phyloP scores from a whole-genome alignment of 92 coral and sea anemone genomes.

The Galaxea fascicularis region DNA sequence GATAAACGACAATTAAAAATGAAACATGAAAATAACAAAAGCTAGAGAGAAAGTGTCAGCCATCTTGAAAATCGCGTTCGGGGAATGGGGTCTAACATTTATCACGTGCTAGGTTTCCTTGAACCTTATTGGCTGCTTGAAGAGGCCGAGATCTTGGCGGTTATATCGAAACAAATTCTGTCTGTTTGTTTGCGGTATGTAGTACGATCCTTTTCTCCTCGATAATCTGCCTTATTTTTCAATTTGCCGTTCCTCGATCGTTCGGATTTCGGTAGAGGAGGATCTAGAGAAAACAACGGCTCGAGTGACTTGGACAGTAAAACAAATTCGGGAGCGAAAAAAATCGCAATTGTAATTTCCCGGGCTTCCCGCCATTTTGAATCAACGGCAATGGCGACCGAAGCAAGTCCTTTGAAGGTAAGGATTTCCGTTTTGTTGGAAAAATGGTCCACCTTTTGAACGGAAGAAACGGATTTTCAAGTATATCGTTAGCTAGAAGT shows the following conservation, averaged over 20 bases:
- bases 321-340: background rate
- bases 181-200: background rate
- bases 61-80: conserved; percentile 18
- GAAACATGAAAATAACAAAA: too few species aligned
- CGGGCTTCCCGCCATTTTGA: conserved; percentile 38
- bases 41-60: background rate
- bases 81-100: background rate
- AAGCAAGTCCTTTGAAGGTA: conserved; percentile 22
- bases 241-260: background rate
- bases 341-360: background rate
- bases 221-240: background rate
- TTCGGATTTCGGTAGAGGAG: background rate
- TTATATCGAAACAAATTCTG: background rate
- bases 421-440: background rate
- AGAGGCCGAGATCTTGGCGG: conserved; percentile 24
- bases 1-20: background rate
- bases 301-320: background rate
- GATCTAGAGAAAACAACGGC: background rate
- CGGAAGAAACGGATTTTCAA: too few species aligned
- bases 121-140: conserved; percentile 10
- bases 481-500: too few species aligned
- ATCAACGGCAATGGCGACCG: conserved; percentile 19
- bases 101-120: conserved; percentile 1
- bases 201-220: background rate
- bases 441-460: background rate